These are phyloP conservation scores for Rhabdomys pumilio DNA, from an alignment of 2,797 vertebrate species.

Conservation along the genomic window DNA sequence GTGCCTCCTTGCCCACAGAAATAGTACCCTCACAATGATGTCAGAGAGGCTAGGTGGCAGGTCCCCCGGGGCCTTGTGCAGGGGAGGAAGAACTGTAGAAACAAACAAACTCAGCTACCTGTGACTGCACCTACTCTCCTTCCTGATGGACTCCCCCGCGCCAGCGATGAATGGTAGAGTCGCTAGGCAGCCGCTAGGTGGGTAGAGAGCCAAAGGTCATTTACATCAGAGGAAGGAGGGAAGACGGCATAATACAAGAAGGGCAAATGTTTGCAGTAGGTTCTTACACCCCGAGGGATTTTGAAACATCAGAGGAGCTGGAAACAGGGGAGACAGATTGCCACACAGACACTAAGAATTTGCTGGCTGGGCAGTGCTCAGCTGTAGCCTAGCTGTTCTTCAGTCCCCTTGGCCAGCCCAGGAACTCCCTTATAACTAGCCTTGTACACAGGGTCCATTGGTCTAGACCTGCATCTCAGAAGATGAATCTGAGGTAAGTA, in stretches of 20 bases:
- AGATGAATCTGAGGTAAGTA: not conserved
- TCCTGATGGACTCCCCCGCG: not conserved
- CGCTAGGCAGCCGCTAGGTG: too few relatives aligned
- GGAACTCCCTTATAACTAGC: not conserved
- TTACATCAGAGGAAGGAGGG: not conserved
- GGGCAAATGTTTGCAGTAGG: not conserved
- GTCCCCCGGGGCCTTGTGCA: not conserved
- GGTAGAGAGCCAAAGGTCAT: not conserved
- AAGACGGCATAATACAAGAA: not conserved
- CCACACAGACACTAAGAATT: not conserved
- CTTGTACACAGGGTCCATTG: fast-evolving
- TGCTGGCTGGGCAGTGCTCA: not conserved
- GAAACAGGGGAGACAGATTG: not conserved
- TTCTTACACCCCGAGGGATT: not conserved
- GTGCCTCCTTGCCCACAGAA: not conserved
- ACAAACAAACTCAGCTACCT: not conserved
- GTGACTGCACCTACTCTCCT: not conserved
- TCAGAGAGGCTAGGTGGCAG: not conserved
- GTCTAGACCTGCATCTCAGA: not conserved
- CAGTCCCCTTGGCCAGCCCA: not conserved
- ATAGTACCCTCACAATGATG: not conserved
- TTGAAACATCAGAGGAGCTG: not conserved
- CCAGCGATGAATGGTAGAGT: not conserved
- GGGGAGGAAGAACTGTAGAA: not conserved
- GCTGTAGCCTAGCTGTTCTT: not conserved